These are phyloP conservation scores for Gambusia holbrooki DNA, from an alignment of 2,113 vertebrate genomes.

Conservation along the genomic window DNA sequence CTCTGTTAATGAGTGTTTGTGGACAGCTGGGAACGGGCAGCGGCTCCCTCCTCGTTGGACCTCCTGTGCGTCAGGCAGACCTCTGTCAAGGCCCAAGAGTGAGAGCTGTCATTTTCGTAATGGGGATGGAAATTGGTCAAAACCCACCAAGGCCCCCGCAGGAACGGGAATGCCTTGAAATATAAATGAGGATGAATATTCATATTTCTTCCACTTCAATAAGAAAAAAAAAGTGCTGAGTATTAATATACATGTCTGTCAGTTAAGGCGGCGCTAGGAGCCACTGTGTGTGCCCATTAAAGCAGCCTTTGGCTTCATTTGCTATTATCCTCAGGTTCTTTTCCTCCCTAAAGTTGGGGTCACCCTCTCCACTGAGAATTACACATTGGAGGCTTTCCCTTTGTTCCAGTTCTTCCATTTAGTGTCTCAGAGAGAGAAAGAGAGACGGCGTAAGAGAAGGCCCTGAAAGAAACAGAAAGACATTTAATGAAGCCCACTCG, in stretches of 20 bases:
- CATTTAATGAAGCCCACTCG: constrained; percentile 83
- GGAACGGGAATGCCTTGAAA: constrained; percentile 97
- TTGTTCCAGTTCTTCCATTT: constrained; percentile 80
- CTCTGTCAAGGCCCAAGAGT: constrained; percentile 98
- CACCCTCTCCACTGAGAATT: constrained; percentile 80
- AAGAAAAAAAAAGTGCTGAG: constrained; percentile 89
- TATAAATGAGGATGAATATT: constrained; percentile 99
- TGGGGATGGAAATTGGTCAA: constrained; percentile 95
- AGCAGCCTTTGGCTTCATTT: constrained; percentile 86
- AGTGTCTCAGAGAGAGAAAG: constrained; percentile 49
- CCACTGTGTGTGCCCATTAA: constrained; percentile 86
- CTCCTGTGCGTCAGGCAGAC: constrained; percentile 92
- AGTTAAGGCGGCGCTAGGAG: constrained; percentile 85
- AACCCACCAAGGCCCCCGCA: constrained; percentile 86
- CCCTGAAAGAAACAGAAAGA: constrained; percentile 73
- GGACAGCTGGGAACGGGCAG: constrained; percentile 97
- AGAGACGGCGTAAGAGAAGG: constrained; percentile 51
- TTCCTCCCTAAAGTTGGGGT: constrained; percentile 79
- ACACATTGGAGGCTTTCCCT: constrained; percentile 77
- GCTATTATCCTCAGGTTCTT: constrained; percentile 88
- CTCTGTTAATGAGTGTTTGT: constrained; percentile 99
- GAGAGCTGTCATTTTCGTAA: constrained; percentile 97
- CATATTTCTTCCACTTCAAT: constrained; percentile 88
- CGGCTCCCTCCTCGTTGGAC: constrained; percentile 87
- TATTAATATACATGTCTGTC: constrained; percentile 99